Conservation (phyloP, 1,140 invertebrate genomes). For the Drosophila kurseongensis region DNA sequence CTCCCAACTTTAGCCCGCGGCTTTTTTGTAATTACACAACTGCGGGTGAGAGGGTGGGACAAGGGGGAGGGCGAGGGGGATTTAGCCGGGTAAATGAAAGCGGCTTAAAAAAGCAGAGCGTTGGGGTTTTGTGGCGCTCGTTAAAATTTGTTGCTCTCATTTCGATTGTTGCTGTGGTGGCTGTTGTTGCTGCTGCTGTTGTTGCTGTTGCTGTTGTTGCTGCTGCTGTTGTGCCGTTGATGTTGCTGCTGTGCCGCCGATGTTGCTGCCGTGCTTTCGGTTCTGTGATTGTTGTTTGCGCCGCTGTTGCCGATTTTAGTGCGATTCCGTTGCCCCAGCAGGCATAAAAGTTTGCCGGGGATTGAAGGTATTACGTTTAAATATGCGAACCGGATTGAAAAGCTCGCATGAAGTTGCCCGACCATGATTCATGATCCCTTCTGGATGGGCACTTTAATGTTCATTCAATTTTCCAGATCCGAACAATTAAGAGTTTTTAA, state of each 20-base stretch:
- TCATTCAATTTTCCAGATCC: constrained; percentile 53
- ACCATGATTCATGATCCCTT: constrained; percentile 46
- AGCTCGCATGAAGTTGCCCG: constrained; percentile 30
- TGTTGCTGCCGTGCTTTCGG: not conserved
- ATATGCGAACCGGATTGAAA: constrained; percentile 58
- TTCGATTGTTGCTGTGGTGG: constrained; percentile 54
- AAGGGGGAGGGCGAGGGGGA: not conserved
- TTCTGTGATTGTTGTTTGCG: constrained; percentile 47
- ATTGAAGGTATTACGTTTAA: constrained; percentile 64
- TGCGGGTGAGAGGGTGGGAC: not conserved
- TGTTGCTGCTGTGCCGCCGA: not conserved
- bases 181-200: constrained; percentile 1
- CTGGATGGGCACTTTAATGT: constrained; percentile 49
- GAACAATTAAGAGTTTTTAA: constrained; percentile 67
- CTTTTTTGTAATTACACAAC: constrained; percentile 76
- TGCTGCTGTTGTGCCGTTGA: constrained; percentile 6
- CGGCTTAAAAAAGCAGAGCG: constrained; percentile 66
- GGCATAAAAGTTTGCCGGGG: constrained; percentile 43
- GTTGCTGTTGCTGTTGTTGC: constrained; percentile 2
- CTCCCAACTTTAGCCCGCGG: constrained; percentile 57
- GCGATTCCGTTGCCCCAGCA: constrained; percentile 33
- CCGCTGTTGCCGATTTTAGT: constrained; percentile 60
- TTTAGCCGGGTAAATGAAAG: constrained; percentile 36
- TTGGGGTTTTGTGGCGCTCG: constrained; percentile 71
- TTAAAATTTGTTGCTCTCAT: constrained; percentile 78